Evolutionary conservation across 2,113 vertebrate genomes (phyloP), one percentile per base, ranked within the genome.

Genomic region (Rhodinocichla rosea): DNA sequence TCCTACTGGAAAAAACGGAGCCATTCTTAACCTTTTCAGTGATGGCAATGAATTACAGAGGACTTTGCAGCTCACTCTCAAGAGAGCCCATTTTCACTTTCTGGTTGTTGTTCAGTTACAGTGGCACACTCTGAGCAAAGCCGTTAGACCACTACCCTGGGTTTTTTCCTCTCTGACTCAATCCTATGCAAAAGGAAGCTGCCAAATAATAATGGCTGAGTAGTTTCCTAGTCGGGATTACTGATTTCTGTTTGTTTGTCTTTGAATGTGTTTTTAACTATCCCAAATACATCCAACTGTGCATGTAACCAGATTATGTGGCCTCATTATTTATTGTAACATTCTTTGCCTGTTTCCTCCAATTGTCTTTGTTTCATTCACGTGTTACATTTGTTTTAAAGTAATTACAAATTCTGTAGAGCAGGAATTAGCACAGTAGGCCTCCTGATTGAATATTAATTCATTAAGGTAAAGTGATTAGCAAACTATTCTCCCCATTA

Each of bases 271-370:
- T 90, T 80, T 79, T 90, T 78, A 83, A 83, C 92, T 86, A 7
- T 60, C 23, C 53, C 3, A 13, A 74, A 75, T 59, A 47, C 79
- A 93, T 83, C 84, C 73, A 64, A 3, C 33, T 71, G 80, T 83
- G 80, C 92, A 84, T 17, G 60, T 96, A 96, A 93, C 39, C 26
- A 71, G 71, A 90, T 94, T 78, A 78, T 87, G 80, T 52, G 83
- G 83, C 73, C 73, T 42, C 19, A 7, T 92, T 92, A 95, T 90
- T 87, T 96, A 91, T 86, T 7, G 4, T 78, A 93, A 92, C 87
- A 56, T 92, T 92, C 79, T 53, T 93, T 88, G 83, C 90, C 47
- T 12, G 60, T 89, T 97, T 97, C 94, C 95, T 87, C 68, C 92
- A 90, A 88, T 96, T 96, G 92, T 96, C 65, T 86, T 86, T 45